Base-by-base conservation (phyloP, 1,140 invertebrate species). In the Neuroterus valhalla region DNA sequence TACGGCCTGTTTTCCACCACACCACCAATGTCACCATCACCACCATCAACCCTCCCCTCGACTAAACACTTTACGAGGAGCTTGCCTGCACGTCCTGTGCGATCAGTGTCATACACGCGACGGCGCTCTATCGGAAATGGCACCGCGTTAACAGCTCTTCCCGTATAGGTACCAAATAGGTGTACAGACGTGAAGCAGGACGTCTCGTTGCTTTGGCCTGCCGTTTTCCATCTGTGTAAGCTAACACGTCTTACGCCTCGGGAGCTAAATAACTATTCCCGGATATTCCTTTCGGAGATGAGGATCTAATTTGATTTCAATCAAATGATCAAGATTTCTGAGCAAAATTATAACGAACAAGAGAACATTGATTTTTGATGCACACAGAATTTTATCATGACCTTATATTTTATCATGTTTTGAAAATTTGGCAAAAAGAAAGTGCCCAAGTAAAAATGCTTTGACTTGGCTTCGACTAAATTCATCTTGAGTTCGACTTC, bases 21-120 rank as follows among this genome's bases (percentile, higher is more conserved):
- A 38, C 31, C 31, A 21, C 42, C 75, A 72, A 75, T 77, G 74
- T 78, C 72, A 72, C 71, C 80, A 77, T 81, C 79, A 78, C 70
- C 80, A 70, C 26, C 80, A 79, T 84, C 82, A 82, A 80, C 83
- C 82, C 84, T 85, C 84, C 87, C 88, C 85, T 87, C 85, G 83
- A 84, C 89, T 89, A 89, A 90, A 89, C 87, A 89, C 87, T 90
- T 90, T 90, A 89, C 84, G 87, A 88, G 88, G 87, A 87, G 88
- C 85, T 87, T 88, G 88, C 85, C 86, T 88, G 84, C 77, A 85
- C 85, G 88, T 89, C 89, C 85, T 80, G 78, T 67, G 72, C 85
- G 87, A 88, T 90, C 87, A 90, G 85, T 86, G 87, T 90, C 88
- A 85, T 83, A 82, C 80, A 79, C 80, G 84, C 78, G 80, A 82